Evolutionary conservation across 2,797 vertebrate species (phyloP).

Genomic region (Lepus oiostolus): DNA sequence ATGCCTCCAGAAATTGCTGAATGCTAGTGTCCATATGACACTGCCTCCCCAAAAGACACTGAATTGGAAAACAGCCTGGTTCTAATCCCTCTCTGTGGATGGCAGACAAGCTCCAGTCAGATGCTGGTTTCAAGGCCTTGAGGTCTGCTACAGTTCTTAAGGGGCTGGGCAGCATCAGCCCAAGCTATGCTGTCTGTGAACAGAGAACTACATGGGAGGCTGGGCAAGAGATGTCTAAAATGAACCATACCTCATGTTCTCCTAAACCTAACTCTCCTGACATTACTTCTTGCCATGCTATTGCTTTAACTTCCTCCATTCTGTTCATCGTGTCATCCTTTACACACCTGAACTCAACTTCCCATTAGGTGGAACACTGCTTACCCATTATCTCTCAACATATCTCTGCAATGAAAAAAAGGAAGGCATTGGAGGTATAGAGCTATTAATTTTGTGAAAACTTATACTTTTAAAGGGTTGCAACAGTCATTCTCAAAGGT

Average conservation of each 20-base stretch:
- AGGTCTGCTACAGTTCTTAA: fast-evolving
- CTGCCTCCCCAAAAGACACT: fast-evolving
- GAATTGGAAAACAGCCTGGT: fast-evolving
- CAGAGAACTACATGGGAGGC: no score
- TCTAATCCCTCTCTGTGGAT: fast-evolving
- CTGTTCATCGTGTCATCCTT: not conserved
- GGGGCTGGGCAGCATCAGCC: fast-evolving
- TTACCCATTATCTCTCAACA: not conserved
- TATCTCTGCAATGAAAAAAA: not conserved
- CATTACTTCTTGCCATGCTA: not conserved
- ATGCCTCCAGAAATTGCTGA: fast-evolving
- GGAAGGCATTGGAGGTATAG: no score
- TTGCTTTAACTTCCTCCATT: not conserved
- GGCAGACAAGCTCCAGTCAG: no score
- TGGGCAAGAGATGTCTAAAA: not conserved
- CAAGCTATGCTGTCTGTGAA: fast-evolving
- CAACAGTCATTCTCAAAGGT: not conserved
- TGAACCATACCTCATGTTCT: not conserved
- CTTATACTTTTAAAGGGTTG: not conserved
- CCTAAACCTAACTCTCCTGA: not conserved
- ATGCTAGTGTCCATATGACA: fast-evolving
- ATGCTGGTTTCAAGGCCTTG: no score
- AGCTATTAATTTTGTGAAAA: not conserved
- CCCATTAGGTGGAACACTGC: not conserved
- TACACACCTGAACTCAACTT: not conserved